Evolutionary conservation across 2,888 invertebrate species (phyloP), one percentile per base, ranked within the genome.

Genomic region (Eupithecia subumbrata): DNA sequence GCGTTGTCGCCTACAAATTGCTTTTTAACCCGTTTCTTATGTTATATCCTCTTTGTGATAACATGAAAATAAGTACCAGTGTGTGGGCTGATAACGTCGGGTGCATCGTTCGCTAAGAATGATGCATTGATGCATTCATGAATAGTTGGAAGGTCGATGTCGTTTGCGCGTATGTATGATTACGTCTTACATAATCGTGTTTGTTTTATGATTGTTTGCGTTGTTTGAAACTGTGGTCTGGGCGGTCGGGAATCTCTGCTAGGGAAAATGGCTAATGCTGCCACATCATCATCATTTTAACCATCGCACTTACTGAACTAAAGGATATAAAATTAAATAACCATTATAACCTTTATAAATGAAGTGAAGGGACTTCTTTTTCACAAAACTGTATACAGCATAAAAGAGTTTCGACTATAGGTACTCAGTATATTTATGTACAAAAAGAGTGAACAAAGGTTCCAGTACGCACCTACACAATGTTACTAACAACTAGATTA

Each of bases 71-170:
- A 89, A 89, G 85, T 86, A 89, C 86, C 87, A 86, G n/a, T 89
- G 91, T 92, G 92, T 91, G 92, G 91, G 89, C 90, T 77, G 92
- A 92, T 92, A 92, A 87, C 84, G 83, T 52, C 82, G 89, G 82
- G 94, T 90, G 92, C 93, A 91, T 91, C 88, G 93, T 86, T 89
- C 92, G 84, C 85, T 71, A 81, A 89, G 85, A 90, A 89, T 91
- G 91, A 90, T 91, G 92, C 91, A 92, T 91, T 92, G 91, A 91
- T 89, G 88, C 90, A 88, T 90, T 89, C 90, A 87, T 84, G 83
- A 86, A 86, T 87, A 79, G 72, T 75, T 79, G 76, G 88, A 91
- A 93, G 94, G 93, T 93, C 93, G 92, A 87, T 93, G 93, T 84
- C 91, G 91, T 89, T 85, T 82, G 78, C 79, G 78, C 88, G 90